A percentile compares a stretch with the other conserved stretches of the same genome.
These are phyloP conservation scores for Zosterops lateralis DNA, from an alignment of 2,113 vertebrate genomes.

Conservation along the genomic window DNA sequence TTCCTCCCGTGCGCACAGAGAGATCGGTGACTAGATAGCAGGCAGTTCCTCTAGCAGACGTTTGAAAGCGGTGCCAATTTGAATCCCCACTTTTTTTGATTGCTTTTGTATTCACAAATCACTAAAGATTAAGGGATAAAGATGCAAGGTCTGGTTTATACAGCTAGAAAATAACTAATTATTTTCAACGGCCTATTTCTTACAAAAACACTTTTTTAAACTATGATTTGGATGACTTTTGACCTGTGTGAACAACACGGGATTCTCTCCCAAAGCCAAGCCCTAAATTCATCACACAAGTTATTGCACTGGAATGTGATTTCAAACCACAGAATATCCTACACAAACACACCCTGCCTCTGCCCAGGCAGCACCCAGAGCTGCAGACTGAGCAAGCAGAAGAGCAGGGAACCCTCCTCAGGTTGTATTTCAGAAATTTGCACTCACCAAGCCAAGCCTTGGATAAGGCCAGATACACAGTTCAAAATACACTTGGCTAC, in stretches of 20 bases:
- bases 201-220: background rate
- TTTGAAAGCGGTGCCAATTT: background rate
- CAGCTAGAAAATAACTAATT: background rate
- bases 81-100: background rate
- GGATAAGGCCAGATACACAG: accelerated
- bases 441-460: background rate
- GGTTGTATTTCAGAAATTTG: background rate
- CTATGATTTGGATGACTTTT: background rate
- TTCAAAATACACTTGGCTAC: background rate
- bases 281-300: background rate
- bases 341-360: background rate
- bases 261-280: background rate
- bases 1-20: background rate
- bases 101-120: background rate
- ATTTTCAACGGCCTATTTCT: background rate
- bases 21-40: background rate
- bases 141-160: background rate
- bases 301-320: background rate
- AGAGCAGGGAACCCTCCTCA: accelerated
- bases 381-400: accelerated
- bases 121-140: background rate
- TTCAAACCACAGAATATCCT: background rate
- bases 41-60: background rate
- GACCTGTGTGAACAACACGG: background rate
- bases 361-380: background rate